Evolutionary conservation across 37 sponge, comb jelly and placozoan genomes (phyloP).

Genomic region (Oscarella lobularis): DNA sequence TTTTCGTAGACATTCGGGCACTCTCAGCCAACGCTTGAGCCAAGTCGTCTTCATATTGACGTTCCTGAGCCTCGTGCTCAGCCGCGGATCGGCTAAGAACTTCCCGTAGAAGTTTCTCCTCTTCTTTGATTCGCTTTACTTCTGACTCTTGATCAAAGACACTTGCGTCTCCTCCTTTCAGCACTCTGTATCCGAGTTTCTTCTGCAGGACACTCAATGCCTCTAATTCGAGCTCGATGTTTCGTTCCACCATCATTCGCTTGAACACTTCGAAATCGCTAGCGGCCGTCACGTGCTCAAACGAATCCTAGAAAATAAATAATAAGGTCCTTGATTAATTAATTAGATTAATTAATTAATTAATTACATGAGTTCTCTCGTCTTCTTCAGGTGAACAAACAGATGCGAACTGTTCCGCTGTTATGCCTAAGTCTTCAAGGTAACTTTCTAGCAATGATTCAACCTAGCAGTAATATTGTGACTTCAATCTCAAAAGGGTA

Average conservation of each 20-base stretch:
- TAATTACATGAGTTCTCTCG: no score
- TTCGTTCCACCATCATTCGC: conserved; percentile 47
- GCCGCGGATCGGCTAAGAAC: conserved; percentile 16
- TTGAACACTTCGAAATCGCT: conserved; percentile 69
- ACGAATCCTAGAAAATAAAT: conserved; percentile 36
- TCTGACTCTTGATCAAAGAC: background rate
- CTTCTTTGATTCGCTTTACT: background rate
- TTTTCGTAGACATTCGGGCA: background rate
- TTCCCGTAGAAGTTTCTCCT: conserved; percentile 19
- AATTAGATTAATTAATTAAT: no score
- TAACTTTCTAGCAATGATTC: conserved; percentile 37
- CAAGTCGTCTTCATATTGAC: background rate
- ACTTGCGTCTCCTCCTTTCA: background rate
- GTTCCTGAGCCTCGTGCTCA: conserved; percentile 15
- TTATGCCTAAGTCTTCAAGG: conserved; percentile 22
- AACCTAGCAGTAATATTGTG: conserved; percentile 17
- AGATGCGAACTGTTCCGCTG: conserved; percentile 35
- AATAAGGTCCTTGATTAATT: no score
- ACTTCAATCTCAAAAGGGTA: background rate
- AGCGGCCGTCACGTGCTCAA: conserved; percentile 44
- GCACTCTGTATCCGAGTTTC: conserved; percentile 6
- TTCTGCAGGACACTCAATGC: conserved; percentile 30
- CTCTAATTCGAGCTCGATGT: conserved; percentile 50
- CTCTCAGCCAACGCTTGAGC: background rate
- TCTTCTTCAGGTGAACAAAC: conserved; percentile 12